Evolutionary conservation across 2,113 vertebrate genomes (phyloP), one percentile per base, ranked within the genome.

Genomic region (Formicarius rufipectus): DNA sequence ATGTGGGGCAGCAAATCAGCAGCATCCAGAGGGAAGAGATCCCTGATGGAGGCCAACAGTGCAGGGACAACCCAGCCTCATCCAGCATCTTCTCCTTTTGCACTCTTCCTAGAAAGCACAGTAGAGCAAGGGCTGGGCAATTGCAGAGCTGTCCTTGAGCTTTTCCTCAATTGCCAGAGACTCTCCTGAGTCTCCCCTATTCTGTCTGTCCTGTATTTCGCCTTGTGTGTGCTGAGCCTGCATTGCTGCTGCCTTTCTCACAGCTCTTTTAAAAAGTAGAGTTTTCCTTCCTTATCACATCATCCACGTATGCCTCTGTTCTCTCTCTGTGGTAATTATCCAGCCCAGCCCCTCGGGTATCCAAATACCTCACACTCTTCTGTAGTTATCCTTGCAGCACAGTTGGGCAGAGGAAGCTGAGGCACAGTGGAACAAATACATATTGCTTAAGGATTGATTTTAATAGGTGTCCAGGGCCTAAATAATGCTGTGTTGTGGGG

Each of bases 301-400:
- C 90, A 94, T 84, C 96, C 88, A 71, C 49, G 39, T 90, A 72
- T 4, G 3, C 76, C 68, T 90, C 84, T 94, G 59, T 80, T 93
- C 95, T 78, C 92, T 96, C 95, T 94, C 90, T 89, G 79, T 84
- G 92, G 93, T 97, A 96, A 96, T 96, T 97, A 96, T 93, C 72
- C 88, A 90, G 76, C 68, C 90, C 69, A 80, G 69, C 92, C 96
- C 88, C 95, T 78, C 0, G 85, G 73, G 93, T 81, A 72, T 90
- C 72, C 18, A 3, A 76, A 68, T 94, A 93, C 95, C 96, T 97
- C 94, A 96, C 96, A 96, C 93, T 94, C 94, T 96, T 35, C 96
- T 96, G 96, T 96, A 93, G 90, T 96, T 96, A 95, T 95, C 92
- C 95, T 96, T 83, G 68, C 89, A 96, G 92, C 90, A 96, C 96